Evolutionary conservation across 2,113 vertebrate species (phyloP).

Genomic region (Chiloscyllium plagiosum): DNA sequence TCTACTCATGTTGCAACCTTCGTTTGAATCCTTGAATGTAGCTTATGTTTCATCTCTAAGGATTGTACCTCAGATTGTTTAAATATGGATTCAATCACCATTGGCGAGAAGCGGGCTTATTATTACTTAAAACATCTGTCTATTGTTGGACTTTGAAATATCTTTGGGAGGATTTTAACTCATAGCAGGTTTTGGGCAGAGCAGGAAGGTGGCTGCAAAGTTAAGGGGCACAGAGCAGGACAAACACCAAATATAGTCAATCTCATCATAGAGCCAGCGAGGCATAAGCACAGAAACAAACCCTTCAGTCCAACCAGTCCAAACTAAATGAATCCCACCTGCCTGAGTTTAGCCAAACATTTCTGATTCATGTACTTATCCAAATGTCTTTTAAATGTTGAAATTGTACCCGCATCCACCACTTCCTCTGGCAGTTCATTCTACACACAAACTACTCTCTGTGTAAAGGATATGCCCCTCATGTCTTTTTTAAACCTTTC

Average conservation of each 20-base stretch:
- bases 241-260: background rate
- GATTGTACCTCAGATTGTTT: background rate
- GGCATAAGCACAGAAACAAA: no score
- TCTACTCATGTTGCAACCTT: background rate
- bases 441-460: no score
- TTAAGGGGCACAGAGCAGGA: background rate
- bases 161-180: background rate
- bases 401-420: no score
- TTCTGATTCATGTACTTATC: no score
- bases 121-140: constrained; percentile 12
- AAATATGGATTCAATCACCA: background rate
- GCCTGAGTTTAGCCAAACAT: no score
- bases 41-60: background rate
- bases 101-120: background rate
- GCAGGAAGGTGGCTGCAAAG: no score
- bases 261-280: background rate
- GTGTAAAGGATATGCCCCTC: no score
- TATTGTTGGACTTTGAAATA: background rate
- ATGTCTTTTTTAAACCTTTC: no score
- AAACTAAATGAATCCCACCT: no score
- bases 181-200: background rate
- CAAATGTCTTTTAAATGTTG: no score
- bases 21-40: background rate
- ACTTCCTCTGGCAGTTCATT: no score
- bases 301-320: no score